Conservation (phyloP, 2,888 invertebrate genomes). For the Drosophila anceps region DNA sequence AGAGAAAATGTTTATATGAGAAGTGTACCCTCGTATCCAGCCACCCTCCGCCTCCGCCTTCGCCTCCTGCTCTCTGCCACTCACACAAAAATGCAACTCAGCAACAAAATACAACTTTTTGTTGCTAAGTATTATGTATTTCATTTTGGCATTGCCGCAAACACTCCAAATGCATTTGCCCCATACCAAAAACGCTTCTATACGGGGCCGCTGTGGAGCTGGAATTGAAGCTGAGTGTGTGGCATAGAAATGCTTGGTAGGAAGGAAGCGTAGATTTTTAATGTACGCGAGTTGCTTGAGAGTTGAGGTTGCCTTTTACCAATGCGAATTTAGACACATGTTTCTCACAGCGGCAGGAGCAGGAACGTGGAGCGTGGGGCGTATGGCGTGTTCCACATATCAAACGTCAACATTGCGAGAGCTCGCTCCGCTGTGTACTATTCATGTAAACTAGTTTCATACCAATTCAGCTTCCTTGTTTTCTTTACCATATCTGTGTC, state of each 20-base stretch:
- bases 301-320: slow-evolving; percentile 8
- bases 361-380: not conserved
- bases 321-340: slow-evolving; percentile 78
- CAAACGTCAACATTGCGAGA: slow-evolving; percentile 52
- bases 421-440: slow-evolving; percentile 38
- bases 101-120: slow-evolving; percentile 71
- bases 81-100: slow-evolving; percentile 66
- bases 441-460: slow-evolving; percentile 46
- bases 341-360: slow-evolving; percentile 43
- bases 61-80: not conserved
- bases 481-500: slow-evolving; percentile 1
- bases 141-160: slow-evolving; percentile 78
- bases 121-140: slow-evolving; percentile 79
- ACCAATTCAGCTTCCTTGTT: slow-evolving; percentile 19
- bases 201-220: slow-evolving; percentile 20
- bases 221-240: slow-evolving; percentile 29
- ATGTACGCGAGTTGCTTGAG: slow-evolving; percentile 58
- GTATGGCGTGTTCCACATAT: slow-evolving; percentile 62
- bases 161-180: slow-evolving; percentile 80
- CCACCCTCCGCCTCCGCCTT: not conserved
- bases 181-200: slow-evolving; percentile 50
- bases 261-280: slow-evolving; percentile 75
- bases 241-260: slow-evolving; percentile 8
- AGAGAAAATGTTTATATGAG: slow-evolving; percentile 20
- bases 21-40: not conserved